Evolutionary conservation across 2,888 invertebrate genomes (phyloP).

Genomic region (Tinea trinotella): DNA sequence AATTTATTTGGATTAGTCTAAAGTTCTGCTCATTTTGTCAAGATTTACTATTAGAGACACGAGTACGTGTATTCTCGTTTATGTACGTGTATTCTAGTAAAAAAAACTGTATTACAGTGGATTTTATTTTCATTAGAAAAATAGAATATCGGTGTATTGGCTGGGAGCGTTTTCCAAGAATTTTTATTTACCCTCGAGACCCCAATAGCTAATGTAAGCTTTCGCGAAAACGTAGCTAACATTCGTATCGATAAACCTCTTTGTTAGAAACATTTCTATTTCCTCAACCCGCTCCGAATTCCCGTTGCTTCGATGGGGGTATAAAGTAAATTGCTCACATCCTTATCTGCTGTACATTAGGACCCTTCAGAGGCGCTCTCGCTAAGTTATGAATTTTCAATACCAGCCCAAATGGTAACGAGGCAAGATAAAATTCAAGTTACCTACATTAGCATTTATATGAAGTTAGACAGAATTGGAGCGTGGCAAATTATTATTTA

Average conservation of each 20-base stretch:
- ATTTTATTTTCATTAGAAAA: background rate
- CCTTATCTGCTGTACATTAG: slow-evolving; percentile 34
- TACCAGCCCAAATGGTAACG: slow-evolving; percentile 34
- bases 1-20: no score
- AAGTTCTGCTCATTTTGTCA: no score
- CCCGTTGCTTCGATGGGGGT: slow-evolving; percentile 25
- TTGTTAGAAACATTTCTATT: slow-evolving; percentile 36
- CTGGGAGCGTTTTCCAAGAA: background rate
- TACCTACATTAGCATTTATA: slow-evolving; percentile 33
- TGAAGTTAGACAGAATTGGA: slow-evolving; percentile 20
- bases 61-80: no score
- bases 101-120: background rate
- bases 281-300: slow-evolving; percentile 24
- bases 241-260: slow-evolving; percentile 39
- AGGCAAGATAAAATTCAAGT: slow-evolving; percentile 29
- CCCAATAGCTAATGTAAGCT: slow-evolving; percentile 12
- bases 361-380: slow-evolving; percentile 29
- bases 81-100: no score
- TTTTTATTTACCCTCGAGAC: slow-evolving; percentile 15
- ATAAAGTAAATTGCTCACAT: slow-evolving; percentile 49
- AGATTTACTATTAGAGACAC: no score
- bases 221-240: slow-evolving; percentile 26
- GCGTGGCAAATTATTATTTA: slow-evolving; percentile 13
- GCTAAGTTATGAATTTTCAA: slow-evolving; percentile 47
- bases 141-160: background rate